Conservation (phyloP, 2,797 vertebrate genomes). For the Pelochelys cantorii region DNA sequence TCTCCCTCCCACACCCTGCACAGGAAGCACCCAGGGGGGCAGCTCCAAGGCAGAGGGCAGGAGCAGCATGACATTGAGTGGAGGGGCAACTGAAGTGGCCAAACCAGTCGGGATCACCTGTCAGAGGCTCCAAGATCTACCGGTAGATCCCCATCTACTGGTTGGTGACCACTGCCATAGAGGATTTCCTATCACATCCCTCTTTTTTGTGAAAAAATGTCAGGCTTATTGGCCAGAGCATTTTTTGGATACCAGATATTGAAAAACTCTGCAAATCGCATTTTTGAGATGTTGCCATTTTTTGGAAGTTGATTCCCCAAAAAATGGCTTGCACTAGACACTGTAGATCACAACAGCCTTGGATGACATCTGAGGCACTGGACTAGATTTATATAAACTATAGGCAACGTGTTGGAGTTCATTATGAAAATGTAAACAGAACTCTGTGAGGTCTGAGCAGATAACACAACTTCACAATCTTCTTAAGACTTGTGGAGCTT, state of each 20-base stretch:
- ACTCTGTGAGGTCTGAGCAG: slow-evolving; percentile 38
- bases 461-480: slow-evolving; percentile 42
- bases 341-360: not conserved
- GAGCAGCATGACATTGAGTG: no score
- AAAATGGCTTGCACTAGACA: not conserved
- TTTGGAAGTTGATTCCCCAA: not conserved
- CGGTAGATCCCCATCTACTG: no score
- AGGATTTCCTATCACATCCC: no score
- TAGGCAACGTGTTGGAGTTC: slow-evolving; percentile 41
- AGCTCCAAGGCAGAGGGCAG: no score
- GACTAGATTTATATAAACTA: slow-evolving; percentile 16
- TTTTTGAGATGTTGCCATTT: not conserved
- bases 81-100: no score
- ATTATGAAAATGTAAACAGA: slow-evolving; percentile 41
- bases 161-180: no score
- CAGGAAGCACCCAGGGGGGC: no score
- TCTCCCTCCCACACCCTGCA: no score
- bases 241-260: not conserved
- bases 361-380: slow-evolving; percentile 35
- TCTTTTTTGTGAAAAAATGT: not conserved
- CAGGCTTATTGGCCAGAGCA: not conserved
- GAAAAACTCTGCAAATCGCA: not conserved
- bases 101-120: no score
- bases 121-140: no score
- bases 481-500: slow-evolving; percentile 32